Evolutionary conservation across 2,888 invertebrate genomes (phyloP).

Genomic region (Scelioninae gen. 1): DNA sequence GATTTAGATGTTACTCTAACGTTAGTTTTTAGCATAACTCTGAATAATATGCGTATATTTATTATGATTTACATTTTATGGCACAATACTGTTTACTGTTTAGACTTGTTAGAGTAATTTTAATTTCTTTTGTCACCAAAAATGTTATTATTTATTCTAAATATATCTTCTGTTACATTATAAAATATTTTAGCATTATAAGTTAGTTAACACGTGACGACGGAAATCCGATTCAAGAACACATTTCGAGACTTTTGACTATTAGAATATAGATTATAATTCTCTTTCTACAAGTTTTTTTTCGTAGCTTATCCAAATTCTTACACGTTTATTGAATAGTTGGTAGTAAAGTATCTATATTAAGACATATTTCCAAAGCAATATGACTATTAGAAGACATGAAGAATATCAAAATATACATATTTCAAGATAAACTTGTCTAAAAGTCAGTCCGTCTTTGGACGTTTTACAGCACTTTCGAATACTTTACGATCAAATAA

Average conservation of each 20-base stretch:
- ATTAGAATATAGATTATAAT: not conserved
- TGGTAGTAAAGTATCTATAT: conserved; percentile 21
- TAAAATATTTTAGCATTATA: conserved; percentile 19
- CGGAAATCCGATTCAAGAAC: conserved; percentile 9
- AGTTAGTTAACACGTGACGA: not conserved
- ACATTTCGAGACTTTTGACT: conserved; percentile 23
- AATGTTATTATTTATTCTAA: no score
- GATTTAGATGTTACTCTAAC: no score
- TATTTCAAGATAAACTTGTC: conserved; percentile 39
- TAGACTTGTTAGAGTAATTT: conserved; percentile 5
- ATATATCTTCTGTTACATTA: conserved; percentile 4
- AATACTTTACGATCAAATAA: conserved; percentile 19
- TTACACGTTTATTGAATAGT: conserved; percentile 13
- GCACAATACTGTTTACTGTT: conserved; percentile 53
- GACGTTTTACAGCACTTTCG: conserved; percentile 29
- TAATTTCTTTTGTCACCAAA: no score
- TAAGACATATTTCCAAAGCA: conserved; percentile 6
- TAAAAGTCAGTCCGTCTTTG: conserved; percentile 35
- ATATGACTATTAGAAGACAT: conserved; percentile 32
- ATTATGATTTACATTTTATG: conserved; percentile 26
- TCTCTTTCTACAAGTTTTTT: not conserved
- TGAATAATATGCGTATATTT: conserved; percentile 32
- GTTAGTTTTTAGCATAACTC: no score
- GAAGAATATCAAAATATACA: conserved; percentile 50
- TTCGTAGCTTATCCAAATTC: not conserved